phyloP scores from a whole-genome alignment of 2,797 vertebrate species.

The Tamandua tetradactyla region DNA sequence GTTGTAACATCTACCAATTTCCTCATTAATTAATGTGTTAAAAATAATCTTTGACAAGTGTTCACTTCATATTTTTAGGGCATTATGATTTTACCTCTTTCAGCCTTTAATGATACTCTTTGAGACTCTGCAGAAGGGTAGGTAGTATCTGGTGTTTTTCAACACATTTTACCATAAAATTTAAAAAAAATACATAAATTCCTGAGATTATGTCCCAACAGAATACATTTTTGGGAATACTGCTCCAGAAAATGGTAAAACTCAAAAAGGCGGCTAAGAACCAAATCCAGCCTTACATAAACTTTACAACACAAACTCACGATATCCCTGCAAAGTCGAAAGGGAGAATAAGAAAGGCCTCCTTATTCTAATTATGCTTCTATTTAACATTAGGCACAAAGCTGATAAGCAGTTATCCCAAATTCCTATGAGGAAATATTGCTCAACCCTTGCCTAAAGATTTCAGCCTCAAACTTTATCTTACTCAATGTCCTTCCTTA shows the following conservation, averaged over 20 bases:
- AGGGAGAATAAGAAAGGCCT: neutral
- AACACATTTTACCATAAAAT: neutral
- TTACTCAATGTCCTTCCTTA: neutral
- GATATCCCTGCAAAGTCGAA: neutral
- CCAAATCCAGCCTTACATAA: neutral
- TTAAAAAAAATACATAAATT: neutral
- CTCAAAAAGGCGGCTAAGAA: neutral
- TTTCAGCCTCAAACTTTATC: neutral
- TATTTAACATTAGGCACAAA: neutral
- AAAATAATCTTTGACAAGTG: neutral
- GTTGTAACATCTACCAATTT: neutral
- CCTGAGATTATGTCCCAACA: neutral
- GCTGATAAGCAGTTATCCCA: neutral
- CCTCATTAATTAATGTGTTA: neutral
- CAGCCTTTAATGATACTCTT: neutral
- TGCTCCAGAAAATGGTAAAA: neutral
- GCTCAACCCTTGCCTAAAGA: neutral
- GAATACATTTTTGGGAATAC: neutral
- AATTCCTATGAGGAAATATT: neutral
- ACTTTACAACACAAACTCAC: neutral
- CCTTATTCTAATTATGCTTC: neutral
- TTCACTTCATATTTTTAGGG: neutral
- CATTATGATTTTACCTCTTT: neutral
- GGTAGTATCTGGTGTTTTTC: slow-evolving; percentile 12
- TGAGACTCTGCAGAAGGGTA: neutral